Evolutionary conservation across 1,140 invertebrate genomes (phyloP), one percentile per base, ranked within the genome.

Genomic region (Archivesica marissinica): DNA sequence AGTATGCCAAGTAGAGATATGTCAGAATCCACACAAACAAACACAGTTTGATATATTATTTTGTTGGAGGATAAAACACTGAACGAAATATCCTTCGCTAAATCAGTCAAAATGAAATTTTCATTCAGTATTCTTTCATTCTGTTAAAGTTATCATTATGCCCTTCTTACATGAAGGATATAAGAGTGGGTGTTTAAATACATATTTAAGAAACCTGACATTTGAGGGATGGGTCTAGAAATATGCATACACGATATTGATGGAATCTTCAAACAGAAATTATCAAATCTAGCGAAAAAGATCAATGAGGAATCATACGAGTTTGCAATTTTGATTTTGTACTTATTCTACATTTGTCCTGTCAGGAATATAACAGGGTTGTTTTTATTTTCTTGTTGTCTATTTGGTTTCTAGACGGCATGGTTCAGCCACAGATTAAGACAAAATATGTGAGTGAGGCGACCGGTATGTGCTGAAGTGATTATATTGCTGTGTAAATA

Each of bases 391-490:
- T 76, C 52, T 76, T 38, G 23, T 59, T 76, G 47, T 76, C 33
- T 56, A 52, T 75, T 52, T 75, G 70, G 74, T 54, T 76, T 76
- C 52, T 76, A 76, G 74, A 76, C 39, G 74, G 74, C n/a, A 76
- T 76, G 33, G 30, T 25, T 33, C 44, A 76, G 74, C 47, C 74
- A 35, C 54, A 81, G 79, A 56, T 81, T 68, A 81, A 81, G 66
- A 66, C 64, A 72, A 81, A 68, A 66, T 81, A 70, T 81, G 66
- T 81, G 79, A 81, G 66, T 81, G 79, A 81, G 25, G 44, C 66
- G n/a, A 56, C 79, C 23, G 79, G 79, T 81, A 81, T 70, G 79
- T 81, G 28, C 50, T 76, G 74, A 76, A 33, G 44, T 76, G 74
- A 72, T 72, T 72, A 28, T 25, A 50, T 72, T 72, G 68, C 68